A percentile compares a stretch with the other conserved stretches of the same genome.
phyloP scores from a whole-genome alignment of 2,888 invertebrate species.

The Nomada flava region DNA sequence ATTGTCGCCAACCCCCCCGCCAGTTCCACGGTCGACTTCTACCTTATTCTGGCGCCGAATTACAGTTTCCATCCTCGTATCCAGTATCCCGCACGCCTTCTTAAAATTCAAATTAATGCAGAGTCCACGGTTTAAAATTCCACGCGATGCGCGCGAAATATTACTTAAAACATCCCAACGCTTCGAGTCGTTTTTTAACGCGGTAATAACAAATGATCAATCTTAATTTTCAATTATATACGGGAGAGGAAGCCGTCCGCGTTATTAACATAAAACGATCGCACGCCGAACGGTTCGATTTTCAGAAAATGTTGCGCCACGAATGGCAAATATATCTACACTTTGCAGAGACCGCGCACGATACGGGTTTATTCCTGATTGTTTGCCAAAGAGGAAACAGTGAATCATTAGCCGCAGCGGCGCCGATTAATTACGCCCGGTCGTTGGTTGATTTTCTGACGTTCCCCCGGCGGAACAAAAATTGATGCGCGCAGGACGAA shows the following conservation, averaged over 20 bases:
- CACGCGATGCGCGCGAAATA: background rate
- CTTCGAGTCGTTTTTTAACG: conserved; percentile 4
- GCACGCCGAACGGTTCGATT: background rate
- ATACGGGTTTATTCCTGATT: conserved; percentile 11
- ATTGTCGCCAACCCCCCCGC: background rate
- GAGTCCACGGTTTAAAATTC: conserved; percentile 21
- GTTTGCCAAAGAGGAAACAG: conserved; percentile 19
- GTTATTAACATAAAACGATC: conserved; percentile 32
- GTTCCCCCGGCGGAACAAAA: background rate
- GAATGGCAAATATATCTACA: background rate
- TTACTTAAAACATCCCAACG: conserved; percentile 9
- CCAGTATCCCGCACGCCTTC: conserved; percentile 4
- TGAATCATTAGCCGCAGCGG: conserved; percentile 14
- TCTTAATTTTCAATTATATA: conserved; percentile 47
- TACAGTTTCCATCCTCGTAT: background rate
- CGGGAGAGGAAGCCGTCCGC: background rate
- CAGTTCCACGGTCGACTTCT: background rate
- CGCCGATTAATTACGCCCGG: conserved; percentile 24
- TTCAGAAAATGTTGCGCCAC: background rate
- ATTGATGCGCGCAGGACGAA: background rate
- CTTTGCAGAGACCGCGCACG: too few relatives aligned
- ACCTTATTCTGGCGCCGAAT: background rate
- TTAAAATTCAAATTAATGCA: conserved; percentile 30
- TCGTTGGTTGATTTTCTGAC: conserved; percentile 3
- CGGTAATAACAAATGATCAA: conserved; percentile 28